Evolutionary conservation across 2,888 invertebrate species (phyloP), one percentile per base, ranked within the genome.

Genomic region (Tipula confusa): DNA sequence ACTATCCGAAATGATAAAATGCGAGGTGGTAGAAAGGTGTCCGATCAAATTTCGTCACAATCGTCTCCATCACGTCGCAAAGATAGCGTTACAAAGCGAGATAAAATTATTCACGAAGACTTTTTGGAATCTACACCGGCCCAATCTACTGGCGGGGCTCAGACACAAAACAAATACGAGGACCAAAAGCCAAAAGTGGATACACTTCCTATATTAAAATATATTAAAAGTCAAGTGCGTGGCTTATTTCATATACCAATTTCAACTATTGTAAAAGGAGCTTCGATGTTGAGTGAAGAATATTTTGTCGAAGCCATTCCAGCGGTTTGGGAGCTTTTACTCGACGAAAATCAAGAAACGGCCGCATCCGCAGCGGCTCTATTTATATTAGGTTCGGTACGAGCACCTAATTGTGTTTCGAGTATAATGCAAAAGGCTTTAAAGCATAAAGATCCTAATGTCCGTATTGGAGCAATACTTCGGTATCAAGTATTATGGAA

Each of bases 401-500:
- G 97, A 87, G 95, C 97, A 0, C 97, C 99, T 0, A 94, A 94
- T 84, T 95, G 95, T 85, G 97, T 97, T 0, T 93, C 96, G 24
- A 95, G 96, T 84, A 93, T 98, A 84, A 97, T 99, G 94, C 95
- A 95, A 85, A 93, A 93, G 33, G 96, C 97, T 82, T 91, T 99
- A 83, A 95, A 96, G 84, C 95, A 98, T 88, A 91, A 93, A 48
- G 96, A 97, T 86, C 94, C 97, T 0, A 92, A 93, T 48, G 93
- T 95, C 79, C 92, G 99, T 85, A 95, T 96, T 86, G 95, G 94
- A 86, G 95, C 97, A 1, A 93, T 97, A 85, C 91, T 96, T 84
- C 92, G 96, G 85, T 98, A 97, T 90, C 96, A 98, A 92, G 95
- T 97, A 0, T 92, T 99, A 85, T 99, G 99, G 99, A 97, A 97